Conservation (phyloP, 1,140 invertebrate species). For the Heliconius melpomene region DNA sequence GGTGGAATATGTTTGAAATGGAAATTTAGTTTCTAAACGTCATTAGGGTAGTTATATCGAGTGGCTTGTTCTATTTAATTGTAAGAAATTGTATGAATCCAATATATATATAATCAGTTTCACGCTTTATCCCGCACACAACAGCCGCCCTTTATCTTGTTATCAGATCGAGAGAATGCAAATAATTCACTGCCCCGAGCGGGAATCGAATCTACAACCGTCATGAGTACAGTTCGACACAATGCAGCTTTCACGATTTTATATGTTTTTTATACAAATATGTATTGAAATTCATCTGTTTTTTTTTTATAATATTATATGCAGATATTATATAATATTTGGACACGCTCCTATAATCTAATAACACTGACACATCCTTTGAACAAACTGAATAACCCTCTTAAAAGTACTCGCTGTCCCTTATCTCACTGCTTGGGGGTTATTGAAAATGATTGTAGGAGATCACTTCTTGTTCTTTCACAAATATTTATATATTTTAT, state of each 20-base stretch:
- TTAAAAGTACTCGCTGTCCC: not conserved
- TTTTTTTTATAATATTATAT: no score
- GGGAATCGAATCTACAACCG: no score
- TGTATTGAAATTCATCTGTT: no score
- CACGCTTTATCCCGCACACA: no score
- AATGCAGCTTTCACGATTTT: no score
- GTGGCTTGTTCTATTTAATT: not conserved
- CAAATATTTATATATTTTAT: not conserved
- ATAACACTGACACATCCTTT: not conserved
- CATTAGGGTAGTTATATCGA: not conserved
- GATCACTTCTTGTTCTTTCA: not conserved
- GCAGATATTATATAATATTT: not conserved
- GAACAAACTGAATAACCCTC: not conserved
- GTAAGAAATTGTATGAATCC: not conserved
- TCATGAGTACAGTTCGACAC: no score
- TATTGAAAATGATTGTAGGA: not conserved
- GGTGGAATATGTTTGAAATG: not conserved
- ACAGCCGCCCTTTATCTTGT: no score
- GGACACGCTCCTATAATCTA: not conserved
- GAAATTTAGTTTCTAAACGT: not conserved
- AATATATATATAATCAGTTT: no score
- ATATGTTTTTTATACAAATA: no score
- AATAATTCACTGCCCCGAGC: no score
- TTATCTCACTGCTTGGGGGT: not conserved
- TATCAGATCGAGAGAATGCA: no score